Conservation (phyloP, 1,140 invertebrate species). For the Diplogasteroides magnus region DNA sequence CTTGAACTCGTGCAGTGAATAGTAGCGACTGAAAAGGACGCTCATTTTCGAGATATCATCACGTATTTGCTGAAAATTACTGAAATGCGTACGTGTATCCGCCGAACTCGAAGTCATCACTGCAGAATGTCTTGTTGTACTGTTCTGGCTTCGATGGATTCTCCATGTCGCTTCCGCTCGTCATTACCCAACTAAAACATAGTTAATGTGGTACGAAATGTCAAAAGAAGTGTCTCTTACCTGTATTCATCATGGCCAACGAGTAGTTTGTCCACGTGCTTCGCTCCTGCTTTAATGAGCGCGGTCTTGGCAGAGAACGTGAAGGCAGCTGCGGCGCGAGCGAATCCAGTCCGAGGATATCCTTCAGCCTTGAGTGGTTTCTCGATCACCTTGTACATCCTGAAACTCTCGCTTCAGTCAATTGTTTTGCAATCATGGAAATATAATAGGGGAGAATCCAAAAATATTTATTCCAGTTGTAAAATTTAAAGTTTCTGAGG, state of each 20-base stretch:
- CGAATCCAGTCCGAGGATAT: conserved; percentile 16
- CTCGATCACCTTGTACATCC: conserved; percentile 3
- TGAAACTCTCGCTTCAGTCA: too few species aligned
- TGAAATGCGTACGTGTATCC: not conserved
- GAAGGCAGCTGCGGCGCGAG: conserved; percentile 11
- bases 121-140: conserved; percentile 12
- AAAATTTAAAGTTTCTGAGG: not conserved
- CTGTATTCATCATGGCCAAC: not conserved
- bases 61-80: not conserved
- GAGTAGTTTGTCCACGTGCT: not conserved
- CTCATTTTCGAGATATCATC: not conserved
- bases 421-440: too few species aligned
- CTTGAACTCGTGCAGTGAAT: conserved; percentile 22
- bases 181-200: too few species aligned
- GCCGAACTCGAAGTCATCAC: conserved; percentile 4
- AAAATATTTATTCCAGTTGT: conserved; percentile 1
- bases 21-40: conserved; percentile 10
- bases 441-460: too few species aligned
- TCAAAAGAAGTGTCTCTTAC: too few species aligned
- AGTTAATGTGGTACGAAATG: too few species aligned
- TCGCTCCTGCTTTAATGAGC: not conserved
- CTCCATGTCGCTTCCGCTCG: conserved; percentile 5
- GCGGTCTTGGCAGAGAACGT: conserved; percentile 1
- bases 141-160: not conserved
- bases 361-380: conserved; percentile 7